phyloP scores from a whole-genome alignment of 2,888 invertebrate species.

The Dysmachus trigonus region DNA sequence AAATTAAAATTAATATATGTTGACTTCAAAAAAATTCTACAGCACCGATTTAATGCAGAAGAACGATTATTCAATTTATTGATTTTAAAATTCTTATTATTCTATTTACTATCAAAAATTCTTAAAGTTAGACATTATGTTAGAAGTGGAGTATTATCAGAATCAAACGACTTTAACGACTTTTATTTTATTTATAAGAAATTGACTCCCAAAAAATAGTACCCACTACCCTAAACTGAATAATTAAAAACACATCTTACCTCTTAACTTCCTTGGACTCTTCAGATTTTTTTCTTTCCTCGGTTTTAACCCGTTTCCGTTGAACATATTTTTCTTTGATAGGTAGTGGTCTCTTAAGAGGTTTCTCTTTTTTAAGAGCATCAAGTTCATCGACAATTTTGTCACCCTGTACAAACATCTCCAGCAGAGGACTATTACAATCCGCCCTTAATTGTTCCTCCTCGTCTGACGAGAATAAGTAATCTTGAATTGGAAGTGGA shows the following conservation, averaged over 20 bases:
- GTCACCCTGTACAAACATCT: slow-evolving; percentile 57
- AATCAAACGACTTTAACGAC: no score
- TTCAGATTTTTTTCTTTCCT: slow-evolving; percentile 50
- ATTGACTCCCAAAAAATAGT: no score
- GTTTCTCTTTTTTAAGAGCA: slow-evolving; percentile 55
- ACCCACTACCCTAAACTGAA: no score
- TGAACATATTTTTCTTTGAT: slow-evolving; percentile 50
- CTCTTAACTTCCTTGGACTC: slow-evolving; percentile 51
- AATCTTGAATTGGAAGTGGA: slow-evolving; percentile 57
- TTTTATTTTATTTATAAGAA: no score
- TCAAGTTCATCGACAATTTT: slow-evolving; percentile 61
- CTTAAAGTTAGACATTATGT: no score
- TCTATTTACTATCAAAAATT: no score
- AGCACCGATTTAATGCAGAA: no score
- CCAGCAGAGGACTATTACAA: slow-evolving; percentile 55
- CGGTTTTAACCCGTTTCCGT: slow-evolving; percentile 55
- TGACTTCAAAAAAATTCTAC: no score
- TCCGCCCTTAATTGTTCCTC: slow-evolving; percentile 54
- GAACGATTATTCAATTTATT: no score
- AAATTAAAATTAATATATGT: background rate
- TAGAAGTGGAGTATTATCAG: no score
- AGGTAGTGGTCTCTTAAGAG: slow-evolving; percentile 55
- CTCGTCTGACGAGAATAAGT: slow-evolving; percentile 58
- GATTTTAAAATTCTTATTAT: no score
- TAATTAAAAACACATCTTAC: slow-evolving; percentile 51